Conservation (phyloP, 2,888 invertebrate species). For the Mythimna lalbum region DNA sequence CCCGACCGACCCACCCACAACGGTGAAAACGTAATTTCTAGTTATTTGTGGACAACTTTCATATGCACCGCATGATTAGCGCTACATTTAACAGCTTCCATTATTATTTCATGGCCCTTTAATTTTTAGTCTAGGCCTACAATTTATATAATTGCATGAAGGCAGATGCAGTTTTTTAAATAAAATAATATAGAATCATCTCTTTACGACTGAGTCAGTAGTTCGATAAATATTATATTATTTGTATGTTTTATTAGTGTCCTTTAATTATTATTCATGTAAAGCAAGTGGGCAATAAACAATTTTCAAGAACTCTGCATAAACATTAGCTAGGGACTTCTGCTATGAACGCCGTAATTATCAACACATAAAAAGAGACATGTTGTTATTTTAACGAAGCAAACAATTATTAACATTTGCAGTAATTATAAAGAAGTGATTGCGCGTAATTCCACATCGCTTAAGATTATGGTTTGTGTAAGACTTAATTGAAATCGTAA, state of each 20-base stretch:
- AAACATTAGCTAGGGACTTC: constrained; percentile 39
- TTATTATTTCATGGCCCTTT: neutral
- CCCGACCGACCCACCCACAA: constrained; percentile 34
- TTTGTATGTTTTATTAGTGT: constrained; percentile 37
- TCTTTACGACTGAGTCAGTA: constrained; percentile 7
- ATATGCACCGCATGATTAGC: constrained; percentile 24
- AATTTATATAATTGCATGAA: constrained; percentile 2
- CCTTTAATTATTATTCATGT: constrained; percentile 43
- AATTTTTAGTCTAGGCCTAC: neutral
- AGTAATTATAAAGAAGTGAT: constrained; percentile 55
- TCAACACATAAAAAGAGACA: constrained; percentile 56
- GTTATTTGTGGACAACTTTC: constrained; percentile 41
- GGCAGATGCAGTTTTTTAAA: constrained; percentile 6
- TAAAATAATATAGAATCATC: constrained; percentile 18
- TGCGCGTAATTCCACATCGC: constrained; percentile 56
- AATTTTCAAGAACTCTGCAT: constrained; percentile 42
- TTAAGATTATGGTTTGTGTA: constrained; percentile 63
- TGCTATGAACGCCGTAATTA: constrained; percentile 50
- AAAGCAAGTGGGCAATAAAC: constrained; percentile 44
- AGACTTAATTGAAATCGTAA: constrained; percentile 60
- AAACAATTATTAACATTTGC: constrained; percentile 58
- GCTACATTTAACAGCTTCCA: constrained; percentile 4
- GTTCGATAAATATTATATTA: constrained; percentile 23
- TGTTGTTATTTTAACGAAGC: constrained; percentile 63
- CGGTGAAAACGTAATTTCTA: constrained; percentile 50